These are phyloP conservation scores for Catocala sponsa DNA, from an alignment of 2,888 invertebrate genomes.

Conservation along the genomic window DNA sequence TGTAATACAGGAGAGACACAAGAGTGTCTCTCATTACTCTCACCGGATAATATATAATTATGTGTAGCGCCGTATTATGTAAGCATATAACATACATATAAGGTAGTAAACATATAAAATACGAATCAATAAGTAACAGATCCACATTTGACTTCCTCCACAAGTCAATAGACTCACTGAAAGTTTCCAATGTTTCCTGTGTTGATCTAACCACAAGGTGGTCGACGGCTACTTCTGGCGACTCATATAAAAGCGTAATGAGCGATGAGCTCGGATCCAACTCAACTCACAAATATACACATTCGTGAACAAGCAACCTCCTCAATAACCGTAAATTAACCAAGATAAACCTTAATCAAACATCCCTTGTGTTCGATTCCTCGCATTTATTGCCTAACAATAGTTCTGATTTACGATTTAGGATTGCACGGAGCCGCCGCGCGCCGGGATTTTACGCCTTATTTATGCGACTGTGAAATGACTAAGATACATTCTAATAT, in stretches of 20 bases:
- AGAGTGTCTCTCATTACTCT: no score
- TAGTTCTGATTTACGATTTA: constrained; percentile 85
- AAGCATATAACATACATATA: no score
- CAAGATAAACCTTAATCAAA: constrained; percentile 86
- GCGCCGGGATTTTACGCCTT: constrained; percentile 72
- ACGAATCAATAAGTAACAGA: no score
- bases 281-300: constrained; percentile 31
- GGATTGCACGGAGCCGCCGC: constrained; percentile 68
- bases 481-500: constrained; percentile 51
- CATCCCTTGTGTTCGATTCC: constrained; percentile 83
- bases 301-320: constrained; percentile 48
- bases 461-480: constrained; percentile 68
- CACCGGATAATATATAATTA: no score
- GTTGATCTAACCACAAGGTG: constrained; percentile 17
- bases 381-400: constrained; percentile 84
- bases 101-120: no score
- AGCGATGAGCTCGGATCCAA: constrained; percentile 15
- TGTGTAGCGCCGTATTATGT: no score
- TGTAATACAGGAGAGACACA: no score
- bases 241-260: constrained; percentile 23
- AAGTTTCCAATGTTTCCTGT: not conserved
- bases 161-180: not conserved
- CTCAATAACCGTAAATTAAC: constrained; percentile 83
- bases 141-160: no score
- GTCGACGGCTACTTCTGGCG: constrained; percentile 1